phyloP scores from a whole-genome alignment of 2,797 vertebrate genomes.

The Dallia pectoralis region DNA sequence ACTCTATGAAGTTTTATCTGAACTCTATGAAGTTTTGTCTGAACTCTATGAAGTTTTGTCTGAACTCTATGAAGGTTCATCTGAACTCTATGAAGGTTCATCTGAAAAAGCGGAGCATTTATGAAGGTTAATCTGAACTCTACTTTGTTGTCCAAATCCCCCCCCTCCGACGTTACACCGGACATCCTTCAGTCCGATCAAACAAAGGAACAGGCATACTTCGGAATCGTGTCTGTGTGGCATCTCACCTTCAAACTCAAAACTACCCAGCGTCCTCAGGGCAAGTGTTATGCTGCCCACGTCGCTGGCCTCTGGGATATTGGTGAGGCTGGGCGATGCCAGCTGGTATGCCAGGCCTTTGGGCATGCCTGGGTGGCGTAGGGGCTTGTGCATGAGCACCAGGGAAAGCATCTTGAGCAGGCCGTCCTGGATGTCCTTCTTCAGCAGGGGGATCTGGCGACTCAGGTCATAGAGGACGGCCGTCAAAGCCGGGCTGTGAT shows the following conservation, averaged over 20 bases:
- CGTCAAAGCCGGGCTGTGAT: slow-evolving; percentile 88
- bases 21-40: too few relatives aligned
- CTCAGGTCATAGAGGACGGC: slow-evolving; percentile 96
- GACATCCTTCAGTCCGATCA: background rate
- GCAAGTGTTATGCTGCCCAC: slow-evolving; percentile 97
- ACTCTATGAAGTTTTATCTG: too few relatives aligned
- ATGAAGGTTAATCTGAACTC: too few relatives aligned
- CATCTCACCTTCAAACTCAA: slow-evolving; percentile 93
- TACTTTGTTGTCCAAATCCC: too few relatives aligned
- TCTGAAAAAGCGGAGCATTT: too few relatives aligned
- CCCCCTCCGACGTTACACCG: background rate
- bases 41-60: too few relatives aligned
- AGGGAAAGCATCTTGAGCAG: slow-evolving; percentile 97
- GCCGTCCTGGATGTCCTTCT: slow-evolving; percentile 98
- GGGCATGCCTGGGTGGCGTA: slow-evolving; percentile 97
- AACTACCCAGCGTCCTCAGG: slow-evolving; percentile 93
- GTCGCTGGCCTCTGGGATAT: slow-evolving; percentile 93
- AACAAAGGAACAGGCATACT: background rate
- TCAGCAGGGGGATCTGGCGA: slow-evolving; percentile 94
- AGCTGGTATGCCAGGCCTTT: slow-evolving; percentile 95
- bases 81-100: too few relatives aligned
- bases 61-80: too few relatives aligned
- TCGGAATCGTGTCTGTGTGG: background rate
- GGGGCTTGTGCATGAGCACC: slow-evolving; percentile 96
- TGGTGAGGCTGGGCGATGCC: slow-evolving; percentile 93